Base-by-base conservation (phyloP, 2,113 vertebrate genomes). In the Ailurus styani region DNA sequence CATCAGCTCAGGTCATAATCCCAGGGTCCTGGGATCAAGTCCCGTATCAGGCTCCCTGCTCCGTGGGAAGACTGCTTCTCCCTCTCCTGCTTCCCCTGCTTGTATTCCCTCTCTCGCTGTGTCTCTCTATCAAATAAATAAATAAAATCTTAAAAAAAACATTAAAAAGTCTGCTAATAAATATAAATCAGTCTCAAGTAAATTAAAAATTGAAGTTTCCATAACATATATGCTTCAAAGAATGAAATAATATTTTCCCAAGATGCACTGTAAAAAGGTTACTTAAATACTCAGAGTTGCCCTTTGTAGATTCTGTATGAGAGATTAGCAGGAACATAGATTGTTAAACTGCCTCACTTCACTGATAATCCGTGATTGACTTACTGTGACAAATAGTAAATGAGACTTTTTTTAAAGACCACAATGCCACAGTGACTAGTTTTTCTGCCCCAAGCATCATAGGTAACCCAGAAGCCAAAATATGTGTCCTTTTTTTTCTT, bases 291-390 rank as follows among this genome's bases (percentile, higher is more conserved):
- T 95, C 15, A 81, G 77, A 96, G 54, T 9, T 96, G 29, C 45
- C 94, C 82, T 97, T 96, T 87, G 93, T 42, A 70, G 87, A 87
- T 27, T 88, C 75, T 75, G 50, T 66, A 81, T 73, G 52, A 42
- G 79, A 94, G 66, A 90, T 70, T 97, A 92, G 94, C 88, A 96
- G 86, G 93, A 96, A 40, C 29, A 73, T 47, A 79, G 87, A 90
- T 94, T 95, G 57, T 66, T 52, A 47, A 90, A 40, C 93, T 90
- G 95, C 87, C 87, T 77, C 60, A 86, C 50, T 97, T 78, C 87
- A 90, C 75, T 97, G 91, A 92, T 81, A 66, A 27, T 93, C 55
- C 52, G 17, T 91, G 93, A 95, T 79, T 86, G 97, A 98, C 78
- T 84, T 62, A 75, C 79, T 87, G 73, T 96, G 94, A 94, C 95